phyloP scores from a whole-genome alignment of 2,113 vertebrate species.

The Ictidomys tridecemlineatus region DNA sequence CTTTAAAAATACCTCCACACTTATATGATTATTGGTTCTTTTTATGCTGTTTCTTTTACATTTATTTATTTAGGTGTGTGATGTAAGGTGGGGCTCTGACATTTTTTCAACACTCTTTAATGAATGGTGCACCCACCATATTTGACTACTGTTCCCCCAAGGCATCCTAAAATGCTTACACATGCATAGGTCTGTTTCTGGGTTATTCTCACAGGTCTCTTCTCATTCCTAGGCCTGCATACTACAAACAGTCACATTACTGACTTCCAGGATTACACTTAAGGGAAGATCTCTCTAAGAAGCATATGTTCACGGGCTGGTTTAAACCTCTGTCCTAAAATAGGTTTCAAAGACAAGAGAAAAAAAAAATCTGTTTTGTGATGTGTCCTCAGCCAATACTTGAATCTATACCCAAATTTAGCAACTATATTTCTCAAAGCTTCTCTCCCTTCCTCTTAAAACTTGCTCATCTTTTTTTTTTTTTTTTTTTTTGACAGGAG shows the following conservation, averaged over 20 bases:
- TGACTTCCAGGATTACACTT: background rate
- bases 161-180: background rate
- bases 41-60: background rate
- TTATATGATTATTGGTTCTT: background rate
- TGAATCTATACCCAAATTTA: background rate
- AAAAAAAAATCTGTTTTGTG: conserved; percentile 6
- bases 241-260: conserved; percentile 24
- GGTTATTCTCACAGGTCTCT: background rate
- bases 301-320: background rate
- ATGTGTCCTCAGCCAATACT: background rate
- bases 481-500: too few relatives aligned
- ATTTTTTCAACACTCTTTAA: background rate
- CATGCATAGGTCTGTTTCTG: background rate
- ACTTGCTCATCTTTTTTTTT: background rate
- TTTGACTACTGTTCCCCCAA: background rate
- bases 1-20: conserved; percentile 43
- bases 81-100: background rate
- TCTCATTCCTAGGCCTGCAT: background rate
- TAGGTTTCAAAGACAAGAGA: conserved; percentile 6
- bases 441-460: conserved; percentile 54
- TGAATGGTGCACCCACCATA: background rate
- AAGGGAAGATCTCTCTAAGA: conserved; percentile 31
- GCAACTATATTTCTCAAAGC: conserved; percentile 9
- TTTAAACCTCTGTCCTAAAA: conserved; percentile 49
- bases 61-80: background rate